Evolutionary conservation across 2,888 invertebrate genomes (phyloP).

Genomic region (Dryadula phaetusa): DNA sequence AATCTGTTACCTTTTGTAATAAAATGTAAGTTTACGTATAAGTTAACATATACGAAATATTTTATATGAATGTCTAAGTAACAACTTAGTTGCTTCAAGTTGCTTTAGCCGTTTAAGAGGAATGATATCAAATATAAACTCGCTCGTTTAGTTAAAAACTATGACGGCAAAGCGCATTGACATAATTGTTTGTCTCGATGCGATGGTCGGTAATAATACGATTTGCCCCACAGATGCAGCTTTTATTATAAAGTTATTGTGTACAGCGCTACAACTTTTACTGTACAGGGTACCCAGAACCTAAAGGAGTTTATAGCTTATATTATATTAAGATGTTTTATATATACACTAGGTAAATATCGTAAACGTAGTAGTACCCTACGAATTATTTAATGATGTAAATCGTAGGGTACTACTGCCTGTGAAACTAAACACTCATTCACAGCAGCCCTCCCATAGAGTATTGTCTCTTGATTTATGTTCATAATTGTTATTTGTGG

Average conservation of each 20-base stretch:
- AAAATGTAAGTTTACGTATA: too few relatives aligned
- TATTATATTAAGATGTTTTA: not conserved
- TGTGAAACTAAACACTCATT: slow-evolving; percentile 38
- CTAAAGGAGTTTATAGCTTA: not conserved
- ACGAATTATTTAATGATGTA: slow-evolving; percentile 18
- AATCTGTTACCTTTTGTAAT: too few relatives aligned
- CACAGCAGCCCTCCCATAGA: slow-evolving; percentile 39
- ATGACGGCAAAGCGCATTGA: slow-evolving; percentile 16
- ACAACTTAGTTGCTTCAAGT: not conserved
- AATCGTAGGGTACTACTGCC: slow-evolving; percentile 17
- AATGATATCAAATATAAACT: slow-evolving; percentile 6
- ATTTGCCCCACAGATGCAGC: slow-evolving; percentile 23
- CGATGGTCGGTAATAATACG: slow-evolving; percentile 19
- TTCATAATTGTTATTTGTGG: slow-evolving; percentile 61
- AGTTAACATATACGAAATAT: too few relatives aligned
- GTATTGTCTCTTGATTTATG: slow-evolving; percentile 62
- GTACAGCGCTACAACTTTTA: slow-evolving; percentile 2
- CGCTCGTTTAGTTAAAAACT: not conserved
- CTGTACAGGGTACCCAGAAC: not conserved
- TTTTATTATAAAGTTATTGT: slow-evolving; percentile 12
- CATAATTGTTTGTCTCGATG: slow-evolving; percentile 24
- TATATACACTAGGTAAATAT: too few relatives aligned
- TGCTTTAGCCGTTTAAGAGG: not conserved
- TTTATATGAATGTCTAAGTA: not conserved
- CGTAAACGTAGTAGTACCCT: too few relatives aligned